These are phyloP conservation scores for Tetramorium bicarinatum DNA, from an alignment of 2,888 invertebrate genomes.

Conservation along the genomic window DNA sequence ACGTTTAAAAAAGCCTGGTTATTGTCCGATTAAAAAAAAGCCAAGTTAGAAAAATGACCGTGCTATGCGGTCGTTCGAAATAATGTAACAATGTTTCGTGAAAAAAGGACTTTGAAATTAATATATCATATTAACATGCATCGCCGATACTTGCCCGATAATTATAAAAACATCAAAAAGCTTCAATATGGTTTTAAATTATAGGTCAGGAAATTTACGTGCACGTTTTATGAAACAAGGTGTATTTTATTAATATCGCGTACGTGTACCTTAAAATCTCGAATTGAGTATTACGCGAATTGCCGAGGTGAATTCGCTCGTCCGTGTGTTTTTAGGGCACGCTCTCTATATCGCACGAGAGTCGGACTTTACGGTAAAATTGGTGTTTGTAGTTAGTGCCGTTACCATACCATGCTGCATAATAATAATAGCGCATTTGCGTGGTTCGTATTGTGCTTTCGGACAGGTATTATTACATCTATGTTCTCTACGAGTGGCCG, in stretches of 20 bases:
- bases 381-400: conserved; percentile 51
- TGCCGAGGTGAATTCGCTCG: conserved; percentile 10
- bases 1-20: conserved; percentile 7
- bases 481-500: conserved; percentile 42
- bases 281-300: conserved; percentile 10
- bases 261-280: conserved; percentile 1
- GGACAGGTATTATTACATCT: conserved; percentile 52
- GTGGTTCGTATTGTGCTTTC: conserved; percentile 54
- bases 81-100: neutral
- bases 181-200: conserved; percentile 5
- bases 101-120: neutral
- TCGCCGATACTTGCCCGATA: neutral
- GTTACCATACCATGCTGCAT: conserved; percentile 39
- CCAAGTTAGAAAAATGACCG: neutral
- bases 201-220: neutral
- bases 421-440: conserved; percentile 54
- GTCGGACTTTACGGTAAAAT: conserved; percentile 37
- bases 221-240: neutral
- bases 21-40: conserved; percentile 19
- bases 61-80: neutral
- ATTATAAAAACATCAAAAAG: neutral
- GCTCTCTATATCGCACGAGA: conserved; percentile 23
- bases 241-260: conserved; percentile 7
- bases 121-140: neutral
- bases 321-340: conserved; percentile 30